Conservation (phyloP, 2,888 invertebrate genomes). For the Brachyptera putata region DNA sequence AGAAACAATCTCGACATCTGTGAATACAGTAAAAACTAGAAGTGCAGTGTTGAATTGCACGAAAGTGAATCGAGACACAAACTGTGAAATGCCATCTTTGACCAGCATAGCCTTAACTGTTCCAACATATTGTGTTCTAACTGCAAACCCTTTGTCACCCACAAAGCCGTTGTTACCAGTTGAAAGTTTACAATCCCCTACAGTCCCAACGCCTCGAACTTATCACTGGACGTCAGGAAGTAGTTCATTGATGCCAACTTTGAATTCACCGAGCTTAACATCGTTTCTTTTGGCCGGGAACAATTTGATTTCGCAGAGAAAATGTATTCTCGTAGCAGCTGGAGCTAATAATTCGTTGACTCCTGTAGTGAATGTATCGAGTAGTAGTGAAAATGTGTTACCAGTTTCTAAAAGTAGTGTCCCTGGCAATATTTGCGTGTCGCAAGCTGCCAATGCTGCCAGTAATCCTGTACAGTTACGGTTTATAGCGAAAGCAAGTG, state of each 20-base stretch:
- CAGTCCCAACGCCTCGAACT: not conserved
- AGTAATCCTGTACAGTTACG: not conserved
- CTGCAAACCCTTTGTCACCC: not conserved
- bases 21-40: not conserved
- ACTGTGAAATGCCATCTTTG: not conserved
- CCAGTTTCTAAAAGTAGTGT: not conserved
- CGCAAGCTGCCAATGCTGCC: not conserved
- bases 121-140: not conserved
- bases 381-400: not conserved
- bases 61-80: not conserved
- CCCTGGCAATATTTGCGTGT: not conserved
- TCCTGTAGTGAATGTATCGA: not conserved
- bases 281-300: not conserved
- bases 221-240: not conserved
- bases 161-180: not conserved
- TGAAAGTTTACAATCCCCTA: not conserved
- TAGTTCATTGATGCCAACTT: too few relatives aligned
- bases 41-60: not conserved
- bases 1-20: too few relatives aligned
- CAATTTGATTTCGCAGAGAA: not conserved
- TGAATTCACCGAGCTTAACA: not conserved
- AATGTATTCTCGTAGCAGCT: not conserved
- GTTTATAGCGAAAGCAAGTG: not conserved
- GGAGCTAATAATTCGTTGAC: not conserved
- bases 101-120: conserved; percentile 1